Evolutionary conservation across 2,888 invertebrate genomes (phyloP), one percentile per base, ranked within the genome.

Genomic region (Parochlus steinenii): DNA sequence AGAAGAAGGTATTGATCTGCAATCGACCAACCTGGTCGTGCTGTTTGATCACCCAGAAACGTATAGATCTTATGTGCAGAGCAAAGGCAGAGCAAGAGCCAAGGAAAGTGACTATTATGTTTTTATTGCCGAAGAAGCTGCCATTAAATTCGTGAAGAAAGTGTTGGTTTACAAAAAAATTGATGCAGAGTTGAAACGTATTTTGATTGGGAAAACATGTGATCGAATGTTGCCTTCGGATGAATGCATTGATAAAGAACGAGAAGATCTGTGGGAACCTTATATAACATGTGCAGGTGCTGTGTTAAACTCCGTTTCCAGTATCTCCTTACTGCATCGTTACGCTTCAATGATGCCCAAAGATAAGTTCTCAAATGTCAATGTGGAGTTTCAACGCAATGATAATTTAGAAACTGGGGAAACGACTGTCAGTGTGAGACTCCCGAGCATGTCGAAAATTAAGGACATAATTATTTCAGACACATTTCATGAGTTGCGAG

Each of bases 1-100:
- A 16, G 92, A 92, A 52, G 92, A 92, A 59, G 90, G 90, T 0
- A 69, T 90, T 7, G 89, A 92, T 55, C 68, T 92, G 18, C 78
- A 77, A 3, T 67, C 70, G 19, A 95, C 93, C 51, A 74, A 79
- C 40, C 57, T 85, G 27, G 78, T 92, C 0, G 48, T 90, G 12
- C 69, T 78, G 33, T 82, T 75, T 50, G 83, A 86, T 50, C 51
- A 59, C 2, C 68, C 81, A 0, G 51, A 62, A 33, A 75, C 79
- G 46, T 82, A 82, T 46, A 64, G 83, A 31, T 76, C 82, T 0
- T 93, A 90, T 50, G 70, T 92, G 25, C 89, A 90, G 56, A 81
- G 86, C 41, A 89, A 89, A 68, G 89, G 70, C 2, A 69, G 93
- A 37, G 92, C 92, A 0, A 64, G 82, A n/a, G 64, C 66, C 44